Percentiles rank a stretch among this genome's conserved stretches.
Evolutionary conservation across 2,797 vertebrate genomes (phyloP).

Genomic region (Paguma larvata): DNA sequence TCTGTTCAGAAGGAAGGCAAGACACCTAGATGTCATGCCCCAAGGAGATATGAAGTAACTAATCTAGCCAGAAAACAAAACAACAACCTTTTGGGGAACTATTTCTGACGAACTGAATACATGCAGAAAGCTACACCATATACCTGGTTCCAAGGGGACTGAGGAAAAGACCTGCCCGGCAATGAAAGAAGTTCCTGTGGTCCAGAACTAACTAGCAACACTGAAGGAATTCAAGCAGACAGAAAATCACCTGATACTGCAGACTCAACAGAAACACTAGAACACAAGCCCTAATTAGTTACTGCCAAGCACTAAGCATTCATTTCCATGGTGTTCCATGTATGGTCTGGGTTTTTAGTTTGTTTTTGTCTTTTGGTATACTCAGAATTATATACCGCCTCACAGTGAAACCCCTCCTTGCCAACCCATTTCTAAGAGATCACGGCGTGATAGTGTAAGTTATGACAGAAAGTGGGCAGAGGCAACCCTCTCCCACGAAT

Average conservation of each 20-base stretch:
- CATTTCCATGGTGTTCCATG: background rate
- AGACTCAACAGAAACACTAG: background rate
- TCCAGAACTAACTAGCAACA: background rate
- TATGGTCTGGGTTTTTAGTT: background rate
- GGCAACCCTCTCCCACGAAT: background rate
- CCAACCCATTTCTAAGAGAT: background rate
- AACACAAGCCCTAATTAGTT: background rate
- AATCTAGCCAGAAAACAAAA: background rate
- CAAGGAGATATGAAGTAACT: background rate
- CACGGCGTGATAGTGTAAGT: background rate
- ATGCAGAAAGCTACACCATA: too few species aligned
- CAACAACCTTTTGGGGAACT: background rate
- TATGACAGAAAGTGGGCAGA: background rate
- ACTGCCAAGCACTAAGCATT: background rate
- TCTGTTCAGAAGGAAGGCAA: background rate
- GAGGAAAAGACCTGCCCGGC: background rate
- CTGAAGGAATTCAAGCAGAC: background rate
- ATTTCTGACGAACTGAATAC: background rate
- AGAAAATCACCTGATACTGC: background rate
- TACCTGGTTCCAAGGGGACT: background rate
- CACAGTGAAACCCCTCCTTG: background rate
- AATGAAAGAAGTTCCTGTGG: background rate
- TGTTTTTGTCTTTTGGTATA: background rate
- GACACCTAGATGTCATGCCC: background rate
- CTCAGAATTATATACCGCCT: background rate